Conservation (phyloP, 2,888 invertebrate species). For the Lasioglossum oenotherae region DNA sequence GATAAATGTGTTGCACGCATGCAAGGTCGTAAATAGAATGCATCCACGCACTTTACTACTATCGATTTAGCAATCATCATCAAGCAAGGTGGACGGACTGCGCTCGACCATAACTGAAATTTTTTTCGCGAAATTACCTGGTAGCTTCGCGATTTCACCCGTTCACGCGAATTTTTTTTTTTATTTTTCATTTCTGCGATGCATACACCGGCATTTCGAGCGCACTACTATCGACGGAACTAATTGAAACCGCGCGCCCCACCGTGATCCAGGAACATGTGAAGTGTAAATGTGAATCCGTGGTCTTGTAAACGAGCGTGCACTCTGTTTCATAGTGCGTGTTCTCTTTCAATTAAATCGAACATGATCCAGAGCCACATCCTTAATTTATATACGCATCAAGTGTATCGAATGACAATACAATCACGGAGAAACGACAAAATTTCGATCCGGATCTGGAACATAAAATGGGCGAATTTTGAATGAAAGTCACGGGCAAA, state of each 20-base stretch:
- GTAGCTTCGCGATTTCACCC: slow-evolving; percentile 23
- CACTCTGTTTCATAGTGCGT: not conserved
- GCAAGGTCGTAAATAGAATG: not conserved
- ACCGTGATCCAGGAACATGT: not conserved
- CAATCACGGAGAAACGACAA: not conserved
- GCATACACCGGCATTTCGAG: not conserved
- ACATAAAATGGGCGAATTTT: not conserved
- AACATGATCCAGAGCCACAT: not conserved
- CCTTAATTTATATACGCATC: not conserved
- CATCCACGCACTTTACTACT: not conserved
- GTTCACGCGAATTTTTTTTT: slow-evolving; percentile 5
- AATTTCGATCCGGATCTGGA: not conserved
- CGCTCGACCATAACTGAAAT: slow-evolving; percentile 25
- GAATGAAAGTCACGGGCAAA: not conserved
- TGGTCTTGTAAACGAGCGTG: slow-evolving; percentile 5
- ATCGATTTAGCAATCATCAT: slow-evolving; percentile 53
- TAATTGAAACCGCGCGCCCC: slow-evolving; percentile 22
- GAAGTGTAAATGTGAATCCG: slow-evolving; percentile 1
- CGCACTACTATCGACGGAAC: slow-evolving; percentile 16
- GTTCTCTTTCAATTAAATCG: not conserved
- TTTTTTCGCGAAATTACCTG: not conserved
- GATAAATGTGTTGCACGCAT: not conserved
- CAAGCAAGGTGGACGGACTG: slow-evolving; percentile 7
- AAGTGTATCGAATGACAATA: not conserved
- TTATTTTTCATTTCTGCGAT: slow-evolving; percentile 10